phyloP scores from a whole-genome alignment of 2,797 vertebrate species.

The Coluber constrictor region DNA sequence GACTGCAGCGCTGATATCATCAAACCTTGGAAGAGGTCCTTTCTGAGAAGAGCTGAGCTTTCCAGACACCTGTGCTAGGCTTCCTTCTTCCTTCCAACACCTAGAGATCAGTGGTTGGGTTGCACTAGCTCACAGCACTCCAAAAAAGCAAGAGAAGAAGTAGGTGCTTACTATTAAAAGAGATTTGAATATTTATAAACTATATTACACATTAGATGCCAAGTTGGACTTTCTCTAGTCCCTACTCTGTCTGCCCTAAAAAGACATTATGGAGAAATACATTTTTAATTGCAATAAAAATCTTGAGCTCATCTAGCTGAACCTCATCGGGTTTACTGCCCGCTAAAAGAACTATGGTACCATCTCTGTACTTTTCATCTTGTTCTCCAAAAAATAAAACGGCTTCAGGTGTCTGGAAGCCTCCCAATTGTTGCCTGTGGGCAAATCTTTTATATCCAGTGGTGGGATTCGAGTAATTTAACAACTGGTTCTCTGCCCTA shows the following conservation, averaged over 20 bases:
- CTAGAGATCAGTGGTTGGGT: not conserved
- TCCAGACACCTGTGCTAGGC: not conserved
- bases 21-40: not conserved
- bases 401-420: not conserved
- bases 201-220: not conserved
- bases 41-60: not conserved
- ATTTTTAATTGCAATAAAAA: not conserved
- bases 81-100: not conserved
- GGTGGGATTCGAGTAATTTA: too few species aligned
- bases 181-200: not conserved
- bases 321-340: not conserved
- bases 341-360: not conserved
- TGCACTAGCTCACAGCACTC: not conserved
- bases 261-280: not conserved
- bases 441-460: not conserved
- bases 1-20: not conserved
- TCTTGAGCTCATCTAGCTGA: not conserved
- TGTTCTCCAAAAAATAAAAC: not conserved
- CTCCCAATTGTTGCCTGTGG: not conserved
- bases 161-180: not conserved
- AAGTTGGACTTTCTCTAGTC: not conserved
- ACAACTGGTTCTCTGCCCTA: too few species aligned
- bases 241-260: not conserved
- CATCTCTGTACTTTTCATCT: not conserved
- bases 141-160: not conserved